Percentiles rank a stretch among this genome's conserved stretches.
phyloP scores from a whole-genome alignment of 2,797 vertebrate species.

The Gila robusta region DNA sequence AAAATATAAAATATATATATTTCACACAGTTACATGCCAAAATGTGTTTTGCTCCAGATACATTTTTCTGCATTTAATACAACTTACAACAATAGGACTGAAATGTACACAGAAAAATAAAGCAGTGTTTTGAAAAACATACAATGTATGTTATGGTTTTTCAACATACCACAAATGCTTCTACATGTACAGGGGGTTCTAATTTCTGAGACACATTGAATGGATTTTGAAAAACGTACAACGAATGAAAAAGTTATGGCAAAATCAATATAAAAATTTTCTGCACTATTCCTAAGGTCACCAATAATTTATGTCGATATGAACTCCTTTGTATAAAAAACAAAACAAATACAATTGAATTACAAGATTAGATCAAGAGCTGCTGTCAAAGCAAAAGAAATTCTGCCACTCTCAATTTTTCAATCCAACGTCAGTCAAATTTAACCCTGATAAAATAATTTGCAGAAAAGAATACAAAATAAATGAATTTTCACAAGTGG shows the following conservation, averaged over 20 bases:
- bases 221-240: not conserved
- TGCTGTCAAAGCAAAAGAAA: not conserved
- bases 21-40: not conserved
- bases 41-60: not conserved
- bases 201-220: not conserved
- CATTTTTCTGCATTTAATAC: not conserved
- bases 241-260: not conserved
- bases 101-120: no score
- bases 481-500: not conserved
- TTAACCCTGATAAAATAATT: not conserved
- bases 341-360: not conserved
- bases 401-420: not conserved
- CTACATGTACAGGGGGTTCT: not conserved
- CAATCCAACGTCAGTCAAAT: not conserved
- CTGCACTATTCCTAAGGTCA: not conserved
- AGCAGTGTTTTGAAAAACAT: not conserved
- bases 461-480: not conserved
- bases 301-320: not conserved
- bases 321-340: not conserved
- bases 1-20: not conserved
- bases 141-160: not conserved
- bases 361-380: not conserved
- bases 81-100: not conserved
- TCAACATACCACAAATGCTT: not conserved
- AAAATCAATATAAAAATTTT: fast-evolving